Base-by-base conservation (phyloP, 2,113 vertebrate species). In the Urocynchramus pylzowi region DNA sequence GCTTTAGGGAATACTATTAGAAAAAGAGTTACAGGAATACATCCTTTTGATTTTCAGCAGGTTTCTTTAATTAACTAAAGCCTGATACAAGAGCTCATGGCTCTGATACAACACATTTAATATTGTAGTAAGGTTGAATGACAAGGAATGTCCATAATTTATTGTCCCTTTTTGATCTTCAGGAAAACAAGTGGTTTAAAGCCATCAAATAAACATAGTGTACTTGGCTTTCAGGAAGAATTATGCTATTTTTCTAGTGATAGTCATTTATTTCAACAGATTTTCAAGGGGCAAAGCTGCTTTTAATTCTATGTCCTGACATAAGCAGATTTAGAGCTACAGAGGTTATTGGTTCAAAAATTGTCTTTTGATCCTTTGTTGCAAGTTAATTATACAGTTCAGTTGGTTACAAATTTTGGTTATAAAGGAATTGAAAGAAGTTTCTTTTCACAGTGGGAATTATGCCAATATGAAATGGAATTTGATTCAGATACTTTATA, bases 41-140 rank as follows among this genome's bases (percentile, higher is more conserved):
- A 76, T 87, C 39, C 39, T 85, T 94, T 78, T 70, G 50, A 88
- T 79, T 88, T 95, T 78, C 89, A 79, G 44, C 52, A 86, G 45
- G 16, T 88, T 94, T 90, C 61, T 87, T 94, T 95, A 90, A 90
- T 96, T 95, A 94, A 60, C 50, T 84, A 52, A 80, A 93, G 53
- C 50, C 77, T 78, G 57, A 68, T 77, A 50, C 68, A 90, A 69
- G 42, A 76, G 49, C 57, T 91, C 21, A 39, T 76, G 74, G 67
- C 90, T 94, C 28, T 93, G 45, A 76, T 60, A 79, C 47, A 57
- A n/a, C 10, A 81, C 26, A 49, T 93, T 81, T 76, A 63, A 81
- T 92, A 47, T 17, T 50, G 14, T 90, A 91, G 54, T 94, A 91
- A 87, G 49, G 33, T 91, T 84, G 24, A 70, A 64, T 95, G 78